Percentiles rank a stretch among this genome's conserved stretches.
Evolutionary conservation across 1,140 invertebrate species (phyloP).

Genomic region (Xylocopa sonorina): DNA sequence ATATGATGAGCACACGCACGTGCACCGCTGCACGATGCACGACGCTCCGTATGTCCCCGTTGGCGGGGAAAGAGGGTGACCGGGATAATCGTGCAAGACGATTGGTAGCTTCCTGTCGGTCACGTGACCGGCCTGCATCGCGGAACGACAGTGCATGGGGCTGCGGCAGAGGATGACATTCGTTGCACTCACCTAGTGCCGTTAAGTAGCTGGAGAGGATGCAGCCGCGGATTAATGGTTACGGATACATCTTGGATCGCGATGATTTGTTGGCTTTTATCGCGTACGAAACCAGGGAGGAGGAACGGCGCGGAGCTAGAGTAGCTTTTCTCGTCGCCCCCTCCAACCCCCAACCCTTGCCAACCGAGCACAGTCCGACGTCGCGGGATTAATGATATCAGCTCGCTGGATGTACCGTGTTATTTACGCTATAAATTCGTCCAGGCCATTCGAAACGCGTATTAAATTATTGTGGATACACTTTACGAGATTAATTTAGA

Average conservation of each 20-base stretch:
- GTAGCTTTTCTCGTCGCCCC: too few relatives aligned
- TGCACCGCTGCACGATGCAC: constrained; percentile 40
- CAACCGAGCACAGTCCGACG: background rate
- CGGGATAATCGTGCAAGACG: constrained; percentile 81
- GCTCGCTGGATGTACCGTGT: constrained; percentile 41
- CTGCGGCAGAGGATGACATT: constrained; percentile 71
- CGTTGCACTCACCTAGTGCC: constrained; percentile 71
- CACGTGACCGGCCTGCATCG: constrained; percentile 77
- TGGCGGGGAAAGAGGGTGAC: constrained; percentile 59
- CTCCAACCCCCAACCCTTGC: too few relatives aligned
- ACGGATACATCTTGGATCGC: constrained; percentile 30
- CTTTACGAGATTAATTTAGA: constrained; percentile 49
- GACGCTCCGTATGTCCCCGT: constrained; percentile 18
- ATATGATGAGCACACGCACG: constrained; percentile 22
- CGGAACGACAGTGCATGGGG: constrained; percentile 61
- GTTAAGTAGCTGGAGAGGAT: constrained; percentile 58
- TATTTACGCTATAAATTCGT: constrained; percentile 51
- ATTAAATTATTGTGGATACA: constrained; percentile 48
- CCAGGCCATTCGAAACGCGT: constrained; percentile 17
- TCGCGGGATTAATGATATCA: constrained; percentile 40
- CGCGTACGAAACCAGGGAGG: constrained; percentile 35
- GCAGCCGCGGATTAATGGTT: constrained; percentile 51
- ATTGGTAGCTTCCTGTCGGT: constrained; percentile 81
- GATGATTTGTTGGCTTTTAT: constrained; percentile 43
- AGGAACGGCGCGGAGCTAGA: background rate